Evolutionary conservation across 2,113 vertebrate species (phyloP).

Genomic region (Sylvia atricapilla): DNA sequence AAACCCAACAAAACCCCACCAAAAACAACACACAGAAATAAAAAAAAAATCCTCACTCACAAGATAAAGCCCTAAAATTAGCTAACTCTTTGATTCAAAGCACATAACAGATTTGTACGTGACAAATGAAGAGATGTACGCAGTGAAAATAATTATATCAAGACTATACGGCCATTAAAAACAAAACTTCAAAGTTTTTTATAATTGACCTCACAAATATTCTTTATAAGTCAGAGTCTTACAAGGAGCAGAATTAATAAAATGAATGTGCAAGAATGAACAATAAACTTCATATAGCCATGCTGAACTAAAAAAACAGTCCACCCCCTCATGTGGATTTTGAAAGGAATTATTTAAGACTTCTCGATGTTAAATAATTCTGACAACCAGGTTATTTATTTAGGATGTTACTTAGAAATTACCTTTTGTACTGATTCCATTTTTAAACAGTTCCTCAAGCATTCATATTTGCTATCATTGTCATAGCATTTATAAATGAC

Average conservation of each 20-base stretch:
- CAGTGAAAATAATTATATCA: not conserved
- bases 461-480: not conserved
- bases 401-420: not conserved
- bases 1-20: too few species aligned
- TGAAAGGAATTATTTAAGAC: not conserved
- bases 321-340: fast-evolving
- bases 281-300: not conserved
- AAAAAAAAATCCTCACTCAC: too few species aligned
- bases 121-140: not conserved
- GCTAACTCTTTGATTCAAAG: not conserved
- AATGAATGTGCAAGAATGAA: not conserved
- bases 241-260: not conserved
- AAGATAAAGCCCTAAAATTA: not conserved
- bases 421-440: not conserved
- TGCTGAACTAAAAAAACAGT: not conserved
- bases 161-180: not conserved
- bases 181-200: not conserved
- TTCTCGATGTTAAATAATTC: not conserved
- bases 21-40: not conserved
- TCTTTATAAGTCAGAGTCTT: not conserved
- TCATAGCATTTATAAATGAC: not conserved
- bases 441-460: not conserved
- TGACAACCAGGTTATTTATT: not conserved
- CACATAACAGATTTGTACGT: not conserved
- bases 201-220: not conserved